phyloP scores from a whole-genome alignment of 1,140 invertebrate genomes.

The Laupala kohalensis region DNA sequence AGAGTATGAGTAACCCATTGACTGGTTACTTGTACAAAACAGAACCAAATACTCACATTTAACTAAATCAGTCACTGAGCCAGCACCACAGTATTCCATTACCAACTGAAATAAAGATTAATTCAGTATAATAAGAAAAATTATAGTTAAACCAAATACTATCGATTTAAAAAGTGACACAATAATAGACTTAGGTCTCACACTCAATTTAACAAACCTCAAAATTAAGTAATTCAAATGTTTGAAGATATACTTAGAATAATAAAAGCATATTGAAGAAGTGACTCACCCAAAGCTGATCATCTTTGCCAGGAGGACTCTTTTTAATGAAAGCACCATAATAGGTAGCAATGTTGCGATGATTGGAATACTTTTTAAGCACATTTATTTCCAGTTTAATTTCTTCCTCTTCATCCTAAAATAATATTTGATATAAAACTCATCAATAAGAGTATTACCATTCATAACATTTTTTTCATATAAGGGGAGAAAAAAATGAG shows the following conservation, averaged over 20 bases:
- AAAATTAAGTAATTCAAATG: too few relatives aligned
- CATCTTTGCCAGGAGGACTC: slow-evolving; percentile 95
- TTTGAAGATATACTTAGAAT: too few relatives aligned
- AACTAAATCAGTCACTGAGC: slow-evolving; percentile 96
- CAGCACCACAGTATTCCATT: slow-evolving; percentile 99
- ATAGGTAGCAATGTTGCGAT: slow-evolving; percentile 99
- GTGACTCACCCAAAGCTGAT: slow-evolving; percentile 77
- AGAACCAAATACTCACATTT: slow-evolving; percentile 58
- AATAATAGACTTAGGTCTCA: neutral
- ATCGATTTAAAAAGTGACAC: neutral
- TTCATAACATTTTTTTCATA: too few relatives aligned
- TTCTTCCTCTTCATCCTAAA: slow-evolving; percentile 96
- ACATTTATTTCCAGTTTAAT: slow-evolving; percentile 99
- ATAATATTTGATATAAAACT: too few relatives aligned
- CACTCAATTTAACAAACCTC: too few relatives aligned
- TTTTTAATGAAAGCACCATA: slow-evolving; percentile 99
- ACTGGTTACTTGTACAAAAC: too few relatives aligned
- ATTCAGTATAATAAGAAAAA: slow-evolving; percentile 1
- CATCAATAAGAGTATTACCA: too few relatives aligned
- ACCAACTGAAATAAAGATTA: slow-evolving; percentile 50
- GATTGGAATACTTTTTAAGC: slow-evolving; percentile 96
- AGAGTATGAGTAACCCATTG: too few relatives aligned
- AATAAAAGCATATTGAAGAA: neutral
- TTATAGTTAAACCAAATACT: slow-evolving; percentile 3
- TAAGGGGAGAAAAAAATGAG: too few relatives aligned